Percentiles rank a stretch among this genome's conserved stretches.
These are phyloP conservation scores for Galerucella pusilla DNA, from an alignment of 2,888 invertebrate species.

Conservation along the genomic window DNA sequence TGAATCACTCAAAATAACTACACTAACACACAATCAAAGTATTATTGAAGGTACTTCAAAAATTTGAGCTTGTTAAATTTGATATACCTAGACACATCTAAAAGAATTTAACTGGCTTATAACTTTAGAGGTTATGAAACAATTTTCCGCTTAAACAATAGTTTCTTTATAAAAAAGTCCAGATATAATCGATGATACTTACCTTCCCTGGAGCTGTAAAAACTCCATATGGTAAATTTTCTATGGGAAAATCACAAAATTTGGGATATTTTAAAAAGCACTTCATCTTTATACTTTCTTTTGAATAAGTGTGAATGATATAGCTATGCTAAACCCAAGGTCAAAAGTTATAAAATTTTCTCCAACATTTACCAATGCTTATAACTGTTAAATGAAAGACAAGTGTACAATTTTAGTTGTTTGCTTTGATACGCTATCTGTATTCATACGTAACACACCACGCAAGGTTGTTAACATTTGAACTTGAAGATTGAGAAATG, in stretches of 20 bases:
- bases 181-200: conserved; percentile 66
- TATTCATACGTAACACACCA: not conserved
- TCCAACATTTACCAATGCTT: not conserved
- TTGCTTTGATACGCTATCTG: not conserved
- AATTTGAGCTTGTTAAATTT: too few species aligned
- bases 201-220: conserved; percentile 91
- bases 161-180: not conserved
- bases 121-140: not conserved
- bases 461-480: not conserved
- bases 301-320: not conserved
- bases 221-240: conserved; percentile 97
- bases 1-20: too few species aligned
- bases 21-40: too few species aligned
- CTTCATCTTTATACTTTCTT: conserved; percentile 66
- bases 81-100: not conserved
- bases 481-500: not conserved
- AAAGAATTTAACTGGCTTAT: not conserved
- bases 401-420: not conserved
- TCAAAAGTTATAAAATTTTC: not conserved
- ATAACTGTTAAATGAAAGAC: not conserved
- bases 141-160: too few species aligned
- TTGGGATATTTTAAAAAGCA: conserved; percentile 77
- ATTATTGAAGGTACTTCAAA: too few species aligned
- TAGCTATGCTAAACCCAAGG: not conserved
- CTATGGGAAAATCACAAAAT: conserved; percentile 89